phyloP scores from a whole-genome alignment of 1,140 invertebrate species.

The Drosophila asahinai region DNA sequence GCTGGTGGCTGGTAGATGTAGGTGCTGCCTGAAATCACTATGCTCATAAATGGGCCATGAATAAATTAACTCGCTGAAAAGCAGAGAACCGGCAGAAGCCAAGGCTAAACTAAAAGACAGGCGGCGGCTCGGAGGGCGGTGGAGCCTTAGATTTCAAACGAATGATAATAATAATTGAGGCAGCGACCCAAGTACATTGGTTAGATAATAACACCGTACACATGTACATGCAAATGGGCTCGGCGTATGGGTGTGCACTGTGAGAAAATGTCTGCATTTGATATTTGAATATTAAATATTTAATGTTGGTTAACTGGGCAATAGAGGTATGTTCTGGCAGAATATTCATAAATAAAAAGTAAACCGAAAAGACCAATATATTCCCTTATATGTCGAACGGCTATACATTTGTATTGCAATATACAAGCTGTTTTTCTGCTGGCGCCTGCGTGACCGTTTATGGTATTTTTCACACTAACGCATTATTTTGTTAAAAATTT shows the following conservation, averaged over 20 bases:
- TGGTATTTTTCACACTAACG: too few species aligned
- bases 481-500: too few species aligned
- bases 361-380: too few species aligned
- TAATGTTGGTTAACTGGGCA: not conserved
- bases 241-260: constrained; percentile 32
- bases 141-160: constrained; percentile 70
- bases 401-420: too few species aligned
- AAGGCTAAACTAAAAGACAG: constrained; percentile 35
- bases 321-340: not conserved
- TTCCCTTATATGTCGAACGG: too few species aligned
- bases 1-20: constrained; percentile 38
- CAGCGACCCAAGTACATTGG: constrained; percentile 47
- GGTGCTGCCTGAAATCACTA: constrained; percentile 69
- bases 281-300: not conserved
- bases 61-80: constrained; percentile 79
- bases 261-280: constrained; percentile 13
- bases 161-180: constrained; percentile 82
- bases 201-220: constrained; percentile 48
- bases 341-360: not conserved
- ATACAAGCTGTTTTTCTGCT: too few species aligned
- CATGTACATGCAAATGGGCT: constrained; percentile 26
- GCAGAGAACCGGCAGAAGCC: constrained; percentile 5
- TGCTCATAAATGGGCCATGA: constrained; percentile 82
- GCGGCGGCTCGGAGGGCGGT: not conserved
- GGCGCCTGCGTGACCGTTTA: too few species aligned